These are phyloP conservation scores for Drosophila orosa DNA, from an alignment of 1,140 invertebrate species.

Conservation along the genomic window DNA sequence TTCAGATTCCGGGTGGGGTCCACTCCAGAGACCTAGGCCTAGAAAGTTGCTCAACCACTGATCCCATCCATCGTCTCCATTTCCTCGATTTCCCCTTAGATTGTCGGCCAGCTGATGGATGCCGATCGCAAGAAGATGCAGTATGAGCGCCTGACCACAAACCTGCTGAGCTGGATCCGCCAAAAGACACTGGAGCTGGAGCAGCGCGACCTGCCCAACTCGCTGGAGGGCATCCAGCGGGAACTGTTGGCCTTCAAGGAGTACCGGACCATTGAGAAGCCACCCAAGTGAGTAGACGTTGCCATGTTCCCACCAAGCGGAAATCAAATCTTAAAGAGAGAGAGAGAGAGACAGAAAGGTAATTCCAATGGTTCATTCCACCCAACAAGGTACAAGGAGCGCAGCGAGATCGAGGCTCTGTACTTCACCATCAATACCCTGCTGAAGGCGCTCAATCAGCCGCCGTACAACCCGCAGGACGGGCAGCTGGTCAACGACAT, in stretches of 20 bases:
- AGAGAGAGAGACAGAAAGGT: neutral
- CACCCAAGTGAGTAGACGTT: conserved; percentile 91
- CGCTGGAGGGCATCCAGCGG: conserved; percentile 96
- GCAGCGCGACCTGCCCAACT: conserved; percentile 96
- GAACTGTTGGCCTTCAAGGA: conserved; percentile 96
- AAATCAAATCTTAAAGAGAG: neutral
- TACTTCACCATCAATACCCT: conserved; percentile 99
- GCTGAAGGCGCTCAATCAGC: conserved; percentile 96
- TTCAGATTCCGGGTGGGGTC: conserved; percentile 27
- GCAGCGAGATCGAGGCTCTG: conserved; percentile 97
- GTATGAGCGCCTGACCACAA: conserved; percentile 93
- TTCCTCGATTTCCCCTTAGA: conserved; percentile 86
- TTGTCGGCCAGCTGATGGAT: conserved; percentile 97
- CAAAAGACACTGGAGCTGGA: conserved; percentile 94
- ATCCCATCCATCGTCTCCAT: conserved; percentile 32
- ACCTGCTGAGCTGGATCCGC: conserved; percentile 97
- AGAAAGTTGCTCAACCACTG: conserved; percentile 63
- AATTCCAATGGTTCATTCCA: neutral
- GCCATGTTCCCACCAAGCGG: conserved; percentile 32
- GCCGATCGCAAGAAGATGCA: conserved; percentile 95
- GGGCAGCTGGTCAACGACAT: conserved; percentile 96
- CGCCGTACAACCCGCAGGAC: conserved; percentile 94
- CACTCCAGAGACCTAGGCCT: conserved; percentile 56
- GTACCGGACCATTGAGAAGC: conserved; percentile 98
- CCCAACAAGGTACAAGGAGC: conserved; percentile 93